Percentiles rank a stretch among this genome's conserved stretches.
Evolutionary conservation across 2,113 vertebrate genomes (phyloP).

Genomic region (Rostratula benghalensis): DNA sequence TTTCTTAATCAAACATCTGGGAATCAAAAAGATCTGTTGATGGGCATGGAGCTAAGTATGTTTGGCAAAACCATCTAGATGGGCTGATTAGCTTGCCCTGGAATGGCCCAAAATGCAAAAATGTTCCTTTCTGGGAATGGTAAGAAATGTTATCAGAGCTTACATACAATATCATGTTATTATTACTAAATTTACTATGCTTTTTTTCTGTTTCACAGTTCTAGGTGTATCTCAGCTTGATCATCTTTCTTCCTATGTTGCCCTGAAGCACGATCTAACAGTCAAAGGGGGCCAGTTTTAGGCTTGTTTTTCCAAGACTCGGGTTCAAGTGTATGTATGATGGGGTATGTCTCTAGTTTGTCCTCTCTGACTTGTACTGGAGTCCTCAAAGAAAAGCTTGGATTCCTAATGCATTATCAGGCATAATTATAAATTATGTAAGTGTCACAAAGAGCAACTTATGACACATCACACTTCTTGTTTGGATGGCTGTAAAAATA

Average conservation of each 20-base stretch:
- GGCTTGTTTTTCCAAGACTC: neutral
- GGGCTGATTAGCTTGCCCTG: neutral
- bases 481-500: neutral
- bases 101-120: neutral
- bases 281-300: neutral
- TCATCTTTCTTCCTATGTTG: neutral
- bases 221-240: neutral
- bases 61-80: conserved; percentile 10
- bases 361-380: neutral
- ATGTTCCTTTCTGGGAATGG: neutral
- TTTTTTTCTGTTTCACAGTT: neutral
- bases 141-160: neutral
- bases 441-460: neutral
- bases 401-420: too few relatives aligned
- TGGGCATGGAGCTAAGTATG: neutral
- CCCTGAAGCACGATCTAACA: neutral
- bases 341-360: neutral
- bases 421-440: neutral
- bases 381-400: neutral
- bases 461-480: fast-evolving
- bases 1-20: conserved; percentile 52
- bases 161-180: neutral
- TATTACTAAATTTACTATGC: neutral
- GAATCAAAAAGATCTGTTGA: conserved; percentile 48
- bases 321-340: neutral